Conservation (phyloP, 2,797 vertebrate species). For the Chromobotia macracanthus region DNA sequence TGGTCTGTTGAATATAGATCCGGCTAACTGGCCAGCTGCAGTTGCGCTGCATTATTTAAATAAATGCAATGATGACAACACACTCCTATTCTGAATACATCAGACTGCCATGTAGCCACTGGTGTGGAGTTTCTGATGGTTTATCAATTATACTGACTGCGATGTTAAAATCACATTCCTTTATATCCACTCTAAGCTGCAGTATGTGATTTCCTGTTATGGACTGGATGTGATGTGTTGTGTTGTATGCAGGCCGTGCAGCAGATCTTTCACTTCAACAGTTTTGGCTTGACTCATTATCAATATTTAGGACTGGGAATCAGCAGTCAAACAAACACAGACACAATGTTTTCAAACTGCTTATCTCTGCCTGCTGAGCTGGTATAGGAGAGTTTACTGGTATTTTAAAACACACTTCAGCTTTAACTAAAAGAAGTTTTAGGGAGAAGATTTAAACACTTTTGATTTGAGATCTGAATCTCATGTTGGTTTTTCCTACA, state of each 20-base stretch:
- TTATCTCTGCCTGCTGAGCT: not conserved
- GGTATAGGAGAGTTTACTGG: not conserved
- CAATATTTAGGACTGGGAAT: no score
- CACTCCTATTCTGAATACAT: not conserved
- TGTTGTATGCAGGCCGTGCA: no score
- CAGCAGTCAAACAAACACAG: not conserved
- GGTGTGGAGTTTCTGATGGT: not conserved
- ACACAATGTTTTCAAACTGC: no score
- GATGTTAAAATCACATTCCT: not conserved
- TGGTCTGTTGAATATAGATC: conserved; percentile 58
- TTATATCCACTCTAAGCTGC: not conserved
- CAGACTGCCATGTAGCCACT: not conserved
- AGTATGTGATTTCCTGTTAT: not conserved
- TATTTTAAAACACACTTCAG: not conserved
- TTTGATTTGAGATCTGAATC: not conserved
- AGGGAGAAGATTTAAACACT: not conserved
- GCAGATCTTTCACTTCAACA: no score
- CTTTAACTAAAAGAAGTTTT: not conserved
- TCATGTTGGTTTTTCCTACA: conserved; percentile 54
- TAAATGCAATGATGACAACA: conserved; percentile 12
- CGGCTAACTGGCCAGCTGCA: conserved; percentile 18
- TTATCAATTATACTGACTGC: conserved; percentile 23
- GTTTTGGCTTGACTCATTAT: no score
- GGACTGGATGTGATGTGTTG: not conserved
- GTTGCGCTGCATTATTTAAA: conserved; percentile 30